Evolutionary conservation across 30 jellyfish, hydroid and myxozoan species (phyloP).

Genomic region (Rhopilema esculentum): DNA sequence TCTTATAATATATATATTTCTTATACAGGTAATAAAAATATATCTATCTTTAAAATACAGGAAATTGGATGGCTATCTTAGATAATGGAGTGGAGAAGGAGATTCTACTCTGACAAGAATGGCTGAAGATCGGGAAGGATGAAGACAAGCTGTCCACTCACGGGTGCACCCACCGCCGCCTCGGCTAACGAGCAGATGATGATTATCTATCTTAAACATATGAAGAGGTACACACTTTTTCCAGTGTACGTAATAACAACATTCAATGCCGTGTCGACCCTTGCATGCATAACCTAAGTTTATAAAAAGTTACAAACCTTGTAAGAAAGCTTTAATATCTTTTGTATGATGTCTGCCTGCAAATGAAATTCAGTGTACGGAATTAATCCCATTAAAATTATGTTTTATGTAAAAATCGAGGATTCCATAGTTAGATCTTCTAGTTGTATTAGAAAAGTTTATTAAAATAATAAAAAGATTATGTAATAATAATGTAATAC

Average conservation of each 20-base stretch:
- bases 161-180: conserved; percentile 1
- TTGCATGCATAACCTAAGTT: not conserved
- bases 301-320: conserved; percentile 52
- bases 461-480: no score
- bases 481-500: no score
- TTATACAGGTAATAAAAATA: no score
- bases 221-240: not conserved
- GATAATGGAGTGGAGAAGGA: not conserved
- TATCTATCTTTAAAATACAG: no score
- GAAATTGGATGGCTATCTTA: not conserved
- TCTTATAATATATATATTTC: no score
- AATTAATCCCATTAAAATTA: no score
- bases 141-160: not conserved
- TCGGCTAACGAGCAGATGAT: not conserved
- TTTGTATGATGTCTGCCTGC: conserved; percentile 82
- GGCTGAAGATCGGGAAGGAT: not conserved
- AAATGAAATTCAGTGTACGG: no score
- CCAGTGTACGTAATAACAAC: not conserved
- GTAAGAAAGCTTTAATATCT: conserved; percentile 69
- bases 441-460: no score
- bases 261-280: no score
- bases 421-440: no score
- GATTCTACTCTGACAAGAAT: not conserved
- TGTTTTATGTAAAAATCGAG: no score
- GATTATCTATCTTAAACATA: not conserved